Evolutionary conservation across 2,797 vertebrate genomes (phyloP).

Genomic region (Otolemur crassicaudatus): DNA sequence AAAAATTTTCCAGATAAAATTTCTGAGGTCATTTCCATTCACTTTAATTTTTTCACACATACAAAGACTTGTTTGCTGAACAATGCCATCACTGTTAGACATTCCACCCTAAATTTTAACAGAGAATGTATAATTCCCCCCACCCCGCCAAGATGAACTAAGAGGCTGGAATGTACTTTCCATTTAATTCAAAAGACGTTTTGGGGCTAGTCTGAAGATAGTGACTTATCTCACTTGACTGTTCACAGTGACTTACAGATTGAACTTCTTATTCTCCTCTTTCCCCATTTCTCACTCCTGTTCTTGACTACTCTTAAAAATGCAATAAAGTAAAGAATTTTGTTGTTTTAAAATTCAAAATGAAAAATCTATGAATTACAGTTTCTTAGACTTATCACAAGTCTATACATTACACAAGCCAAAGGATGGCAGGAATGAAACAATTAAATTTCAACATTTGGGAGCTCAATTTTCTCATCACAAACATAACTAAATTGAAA

Average conservation of each 20-base stretch:
- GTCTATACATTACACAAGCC: background rate
- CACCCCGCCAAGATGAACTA: constrained; percentile 18
- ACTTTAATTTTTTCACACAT: constrained; percentile 25
- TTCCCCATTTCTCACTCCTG: background rate
- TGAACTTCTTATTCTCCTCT: background rate
- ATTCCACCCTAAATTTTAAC: constrained; percentile 51
- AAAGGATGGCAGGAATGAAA: background rate
- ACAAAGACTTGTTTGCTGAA: constrained; percentile 29
- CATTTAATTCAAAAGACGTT: constrained; percentile 24
- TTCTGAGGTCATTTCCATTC: constrained; percentile 48
- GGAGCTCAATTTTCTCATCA: background rate
- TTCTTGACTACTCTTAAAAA: background rate
- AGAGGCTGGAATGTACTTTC: constrained; percentile 59
- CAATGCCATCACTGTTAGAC: constrained; percentile 17
- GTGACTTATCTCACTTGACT: background rate
- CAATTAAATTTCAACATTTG: background rate
- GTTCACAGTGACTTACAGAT: background rate
- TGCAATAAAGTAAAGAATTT: background rate
- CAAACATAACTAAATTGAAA: constrained; percentile 22
- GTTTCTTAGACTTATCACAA: constrained; percentile 7
- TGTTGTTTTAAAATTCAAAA: constrained; percentile 43
- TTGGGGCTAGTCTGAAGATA: background rate
- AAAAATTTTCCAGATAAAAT: constrained; percentile 51
- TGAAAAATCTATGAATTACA: constrained; percentile 30
- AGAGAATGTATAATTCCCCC: background rate